Base-by-base conservation (phyloP, 35 echinoderm and acorn worm species). In the Holothuria glaberrima region DNA sequence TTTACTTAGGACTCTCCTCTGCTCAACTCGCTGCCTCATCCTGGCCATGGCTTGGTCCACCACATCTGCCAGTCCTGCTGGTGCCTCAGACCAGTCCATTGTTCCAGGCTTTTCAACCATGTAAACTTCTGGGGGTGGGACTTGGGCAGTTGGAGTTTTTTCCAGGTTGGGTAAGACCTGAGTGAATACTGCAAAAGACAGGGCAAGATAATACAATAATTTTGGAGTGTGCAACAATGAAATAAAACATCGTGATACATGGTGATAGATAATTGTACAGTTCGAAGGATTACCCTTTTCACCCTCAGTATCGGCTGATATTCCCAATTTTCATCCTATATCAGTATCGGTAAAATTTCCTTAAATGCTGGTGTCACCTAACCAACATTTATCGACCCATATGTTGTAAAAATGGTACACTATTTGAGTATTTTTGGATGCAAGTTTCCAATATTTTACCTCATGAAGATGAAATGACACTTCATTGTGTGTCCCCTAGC, bases 41-140 rank as follows among this genome's bases (percentile, higher is more conserved):
- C 93, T 86, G 25, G 92, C 93, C 87, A 99, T 93, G 30, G 93
- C 80, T 6, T 92, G 45, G 0, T 90, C 75, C 18, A 91, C 75
- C 5, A 88, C 28, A 6, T 56, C 22, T 20, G 24, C 31, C 14
- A 78, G 24, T 28, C 71, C 75, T 5, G 30, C 30, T 14, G 80
- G 59, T 6, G 91, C 90, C 22, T 74, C 34, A 2, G 62, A 56
- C 97, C 97, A 95, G 81, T 95, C 88, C 65, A 93, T 75, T 16
- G 97, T 99, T n/a, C 93, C 97, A 58, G 90, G 97, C 63, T 99
- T 95, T 58, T 94, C 84, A 59, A 99, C 77, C 2, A 94, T 68
- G 89, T 92, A 99, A 17, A 72, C 68, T 57, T 94, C 92, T 27
- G 77, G 59, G 16, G 91, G 60, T 12, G 86, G 90, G 17, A 99